Base-by-base conservation (phyloP, 2,113 vertebrate genomes). In the Hyperopisus bebe region DNA sequence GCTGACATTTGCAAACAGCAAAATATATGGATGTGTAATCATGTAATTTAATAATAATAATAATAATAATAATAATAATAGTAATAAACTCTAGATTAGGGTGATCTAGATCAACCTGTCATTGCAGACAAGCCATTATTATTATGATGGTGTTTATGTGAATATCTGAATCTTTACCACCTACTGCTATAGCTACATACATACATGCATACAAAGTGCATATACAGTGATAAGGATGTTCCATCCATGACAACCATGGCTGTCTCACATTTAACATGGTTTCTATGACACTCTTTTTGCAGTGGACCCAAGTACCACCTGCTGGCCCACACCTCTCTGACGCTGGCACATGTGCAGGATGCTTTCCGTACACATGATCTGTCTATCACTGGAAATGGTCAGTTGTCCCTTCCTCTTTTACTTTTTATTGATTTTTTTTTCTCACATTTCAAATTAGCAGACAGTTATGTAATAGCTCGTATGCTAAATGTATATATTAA, bases 311-410 rank as follows among this genome's bases (percentile, higher is more conserved):
- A 96, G 27, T 98, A 95, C 88, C 96, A 97, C 90, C 94, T 97
- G 58, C 88, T 98, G 94, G 97, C 97, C 27, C 96, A 97, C 31
- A 94, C 96, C 7, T 93, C 94, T 0, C 96, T 98, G 47, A 96
- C 91, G 10, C 92, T 97, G 77, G 91, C 94, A 0, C 94, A 96
- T 0, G 93, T 97, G 51, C 96, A 96, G 90, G 96, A 96, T 0
- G 95, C 96, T 24, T 98, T 98, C 92, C 96, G 97, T 86, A 98
- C 97, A 0, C 97, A 98, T 0, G 97, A 98, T 93, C 94, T 98
- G 70, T 92, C 92, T 2, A 92, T 97, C 0, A 90, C 93, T 70
- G 92, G 95, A 46, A 94, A 94, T 0, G 97, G 97, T 97, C 93
- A 94, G 92, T 90, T 35, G 27, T 3, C 5, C 31, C 48, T 44